Conservation (phyloP, 2,797 vertebrate species). For the Numenius phaeopus region DNA sequence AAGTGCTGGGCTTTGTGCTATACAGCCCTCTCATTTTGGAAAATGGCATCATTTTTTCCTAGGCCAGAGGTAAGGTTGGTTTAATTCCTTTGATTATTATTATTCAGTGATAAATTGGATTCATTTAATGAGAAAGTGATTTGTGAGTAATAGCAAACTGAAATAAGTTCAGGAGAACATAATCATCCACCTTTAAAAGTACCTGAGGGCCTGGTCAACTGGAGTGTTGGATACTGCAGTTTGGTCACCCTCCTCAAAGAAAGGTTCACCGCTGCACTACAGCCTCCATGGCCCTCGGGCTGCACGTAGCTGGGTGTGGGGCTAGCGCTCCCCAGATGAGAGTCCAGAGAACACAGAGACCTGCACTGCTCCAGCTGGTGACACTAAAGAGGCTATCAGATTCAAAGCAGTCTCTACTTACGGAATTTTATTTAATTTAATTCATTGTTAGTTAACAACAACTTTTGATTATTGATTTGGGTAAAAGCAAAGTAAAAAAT, state of each 20-base stretch:
- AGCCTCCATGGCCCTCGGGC: not conserved
- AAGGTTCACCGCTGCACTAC: not conserved
- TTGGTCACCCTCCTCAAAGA: not conserved
- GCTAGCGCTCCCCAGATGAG: accelerated
- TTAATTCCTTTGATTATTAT: not conserved
- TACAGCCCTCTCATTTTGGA: not conserved
- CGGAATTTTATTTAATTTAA: not conserved
- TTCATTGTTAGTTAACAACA: not conserved
- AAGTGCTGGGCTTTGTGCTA: not conserved
- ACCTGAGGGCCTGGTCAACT: not conserved
- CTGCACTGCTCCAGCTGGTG: not conserved
- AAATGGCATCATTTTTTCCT: not conserved
- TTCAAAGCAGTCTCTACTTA: not conserved
- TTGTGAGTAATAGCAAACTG: not conserved
- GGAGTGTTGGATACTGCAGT: not conserved
- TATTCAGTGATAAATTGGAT: not conserved
- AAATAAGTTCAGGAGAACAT: not conserved
- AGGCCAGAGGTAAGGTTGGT: not conserved
- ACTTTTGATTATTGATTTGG: not conserved
- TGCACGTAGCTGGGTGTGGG: accelerated
- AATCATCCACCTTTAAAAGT: not conserved
- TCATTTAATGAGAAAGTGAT: not conserved
- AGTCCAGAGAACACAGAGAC: accelerated
- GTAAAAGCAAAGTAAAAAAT: not conserved
- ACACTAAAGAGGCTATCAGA: not conserved